phyloP scores from a whole-genome alignment of 2,113 vertebrate genomes.

The Silurus asotus region DNA sequence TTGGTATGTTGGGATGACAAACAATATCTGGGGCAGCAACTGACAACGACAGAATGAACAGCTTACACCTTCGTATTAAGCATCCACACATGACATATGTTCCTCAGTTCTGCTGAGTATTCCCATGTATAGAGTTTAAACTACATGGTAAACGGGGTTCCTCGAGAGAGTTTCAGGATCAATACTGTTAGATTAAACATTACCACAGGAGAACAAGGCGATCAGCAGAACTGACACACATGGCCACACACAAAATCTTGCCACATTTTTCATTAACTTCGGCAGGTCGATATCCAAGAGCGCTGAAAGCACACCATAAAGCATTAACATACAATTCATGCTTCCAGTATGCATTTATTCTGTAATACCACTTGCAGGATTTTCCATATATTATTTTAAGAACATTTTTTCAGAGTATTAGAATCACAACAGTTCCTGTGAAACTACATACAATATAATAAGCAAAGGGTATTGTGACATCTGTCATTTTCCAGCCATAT shows the following conservation, averaged over 20 bases:
- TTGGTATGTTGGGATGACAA: not conserved
- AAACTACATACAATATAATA: too few species aligned
- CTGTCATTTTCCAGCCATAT: too few species aligned
- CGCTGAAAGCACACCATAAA: not conserved
- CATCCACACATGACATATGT: not conserved
- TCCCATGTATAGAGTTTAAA: constrained; percentile 10
- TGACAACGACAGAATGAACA: not conserved
- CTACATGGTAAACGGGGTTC: not conserved
- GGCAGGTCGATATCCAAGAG: not conserved
- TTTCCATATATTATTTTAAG: not conserved
- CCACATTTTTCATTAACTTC: not conserved
- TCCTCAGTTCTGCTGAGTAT: not conserved
- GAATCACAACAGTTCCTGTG: too few species aligned
- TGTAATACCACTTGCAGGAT: not conserved
- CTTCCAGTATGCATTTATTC: not conserved
- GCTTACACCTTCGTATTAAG: too few species aligned
- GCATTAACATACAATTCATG: not conserved
- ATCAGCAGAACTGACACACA: not conserved
- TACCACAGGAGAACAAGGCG: constrained; percentile 4
- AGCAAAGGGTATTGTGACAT: too few species aligned
- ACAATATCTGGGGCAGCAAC: not conserved
- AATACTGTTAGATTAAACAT: constrained; percentile 30
- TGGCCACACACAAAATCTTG: not conserved
- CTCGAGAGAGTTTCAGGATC: constrained; percentile 30
- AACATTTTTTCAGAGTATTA: not conserved